Conservation (phyloP, 2,888 invertebrate genomes). For the Lomographa bimaculata region DNA sequence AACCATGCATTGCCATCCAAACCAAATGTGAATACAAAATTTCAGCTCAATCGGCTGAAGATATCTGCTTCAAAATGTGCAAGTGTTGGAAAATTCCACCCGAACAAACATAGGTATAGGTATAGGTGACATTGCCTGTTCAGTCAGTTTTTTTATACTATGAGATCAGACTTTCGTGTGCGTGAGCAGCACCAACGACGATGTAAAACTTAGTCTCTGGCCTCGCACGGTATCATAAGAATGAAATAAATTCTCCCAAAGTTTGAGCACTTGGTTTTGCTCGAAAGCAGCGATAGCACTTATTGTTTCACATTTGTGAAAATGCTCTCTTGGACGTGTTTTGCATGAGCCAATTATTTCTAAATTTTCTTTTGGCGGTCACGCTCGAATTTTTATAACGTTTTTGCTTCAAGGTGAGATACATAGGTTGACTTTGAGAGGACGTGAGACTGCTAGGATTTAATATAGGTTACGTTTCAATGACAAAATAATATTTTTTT, state of each 20-base stretch:
- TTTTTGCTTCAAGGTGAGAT: conserved; percentile 17
- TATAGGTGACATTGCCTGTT: no score
- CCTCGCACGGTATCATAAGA: conserved; percentile 66
- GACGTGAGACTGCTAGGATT: background rate
- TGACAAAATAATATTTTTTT: conserved; percentile 3
- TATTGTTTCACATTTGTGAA: conserved; percentile 71
- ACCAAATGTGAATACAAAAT: no score
- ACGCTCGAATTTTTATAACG: conserved; percentile 8
- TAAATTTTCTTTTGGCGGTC: conserved; percentile 27
- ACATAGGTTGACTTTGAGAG: conserved; percentile 12
- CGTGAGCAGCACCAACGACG: no score
- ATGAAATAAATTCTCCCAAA: conserved; percentile 78
- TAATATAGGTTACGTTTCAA: conserved; percentile 5
- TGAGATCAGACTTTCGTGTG: no score
- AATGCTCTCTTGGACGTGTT: conserved; percentile 60
- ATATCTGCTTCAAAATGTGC: no score
- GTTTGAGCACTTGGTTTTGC: conserved; percentile 73
- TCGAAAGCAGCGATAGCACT: conserved; percentile 70
- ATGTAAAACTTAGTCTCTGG: conserved; percentile 10
- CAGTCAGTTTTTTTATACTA: no score
- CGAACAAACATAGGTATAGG: no score
- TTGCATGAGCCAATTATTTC: conserved; percentile 54
- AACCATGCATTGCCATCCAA: no score
- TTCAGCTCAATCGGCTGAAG: no score
- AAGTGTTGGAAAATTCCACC: no score